Base-by-base conservation (phyloP, 2,113 vertebrate genomes). In the Neogobius melanostomus region DNA sequence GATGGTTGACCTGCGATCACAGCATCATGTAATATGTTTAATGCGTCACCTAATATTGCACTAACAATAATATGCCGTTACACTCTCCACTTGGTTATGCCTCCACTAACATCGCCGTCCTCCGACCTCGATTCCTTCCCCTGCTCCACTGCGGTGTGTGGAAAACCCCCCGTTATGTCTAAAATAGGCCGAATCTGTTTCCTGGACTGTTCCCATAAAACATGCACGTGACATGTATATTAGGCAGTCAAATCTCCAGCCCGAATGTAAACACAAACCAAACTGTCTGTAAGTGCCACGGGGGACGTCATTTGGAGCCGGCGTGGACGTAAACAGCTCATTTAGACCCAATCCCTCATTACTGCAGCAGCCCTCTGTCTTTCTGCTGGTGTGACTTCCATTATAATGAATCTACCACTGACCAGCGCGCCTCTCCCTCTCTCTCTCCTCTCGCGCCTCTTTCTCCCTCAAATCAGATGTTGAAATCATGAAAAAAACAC, bases 321-420 rank as follows among this genome's bases (percentile, higher is more conserved):
- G 10, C 7, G 12, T 6, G 52, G n/a, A 5, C 54, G 14, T 36
- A 46, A 52, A 66, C 74, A 57, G 46, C 54, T 67, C 21, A 67
- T 66, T 48, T 65, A 69, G 61, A 28, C 12, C 11, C 69, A 78
- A 43, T 53, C 50, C 69, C 72, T 75, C 72, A 81, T 77, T 75
- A 77, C 44, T 75, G 5, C 12, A 43, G 71, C 52, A 61, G 17
- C 8, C 54, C 71, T 52, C 4, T 53, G 66, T 68, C n/a, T 69
- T 36, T 56, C 49, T 49, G 51, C 66, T 48, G 61, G 8, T 45
- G n/a, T 53, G 59, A 52, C 57, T 62, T 21, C 69, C 75, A 62
- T 82, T 73, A 78, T 73, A 78, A 65, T 0, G 47, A 77, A 9
- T 15, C 21, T 71, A 42, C 50, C 50, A 6, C 50, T 16, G 57